Evolutionary conservation across 2,888 invertebrate species (phyloP).

Genomic region (Ephialtes manifestator): DNA sequence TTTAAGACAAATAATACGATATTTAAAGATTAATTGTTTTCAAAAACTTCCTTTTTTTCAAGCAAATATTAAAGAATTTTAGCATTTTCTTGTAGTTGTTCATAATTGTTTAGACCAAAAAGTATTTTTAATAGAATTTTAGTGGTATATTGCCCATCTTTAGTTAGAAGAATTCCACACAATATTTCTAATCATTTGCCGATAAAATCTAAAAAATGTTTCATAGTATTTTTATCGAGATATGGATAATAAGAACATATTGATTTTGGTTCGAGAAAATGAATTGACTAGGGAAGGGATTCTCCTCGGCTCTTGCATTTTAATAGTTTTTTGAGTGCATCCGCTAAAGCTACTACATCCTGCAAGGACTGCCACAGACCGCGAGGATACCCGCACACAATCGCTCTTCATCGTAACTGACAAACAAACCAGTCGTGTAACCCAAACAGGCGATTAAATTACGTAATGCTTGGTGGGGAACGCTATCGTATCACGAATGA

Average conservation of each 20-base stretch:
- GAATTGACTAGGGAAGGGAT: neutral
- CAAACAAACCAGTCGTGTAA: conserved; percentile 78
- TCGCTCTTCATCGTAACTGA: conserved; percentile 64
- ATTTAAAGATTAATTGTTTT: too few relatives aligned
- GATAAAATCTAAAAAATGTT: too few relatives aligned
- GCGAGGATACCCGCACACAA: conserved; percentile 37
- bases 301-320: neutral
- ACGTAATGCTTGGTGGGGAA: conserved; percentile 76
- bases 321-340: conserved; percentile 3
- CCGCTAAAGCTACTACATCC: neutral
- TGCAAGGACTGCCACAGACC: neutral
- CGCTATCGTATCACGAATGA: conserved; percentile 82
- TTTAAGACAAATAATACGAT: too few relatives aligned
- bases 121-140: too few relatives aligned
- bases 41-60: too few relatives aligned
- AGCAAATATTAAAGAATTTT: too few relatives aligned
- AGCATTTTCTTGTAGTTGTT: too few relatives aligned
- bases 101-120: too few relatives aligned
- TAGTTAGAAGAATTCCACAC: too few relatives aligned
- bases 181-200: too few relatives aligned
- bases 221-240: too few relatives aligned
- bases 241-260: neutral
- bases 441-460: conserved; percentile 82
- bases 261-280: neutral
- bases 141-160: too few relatives aligned